Evolutionary conservation across 2,888 invertebrate species (phyloP).

Genomic region (Zelleria hepariella): DNA sequence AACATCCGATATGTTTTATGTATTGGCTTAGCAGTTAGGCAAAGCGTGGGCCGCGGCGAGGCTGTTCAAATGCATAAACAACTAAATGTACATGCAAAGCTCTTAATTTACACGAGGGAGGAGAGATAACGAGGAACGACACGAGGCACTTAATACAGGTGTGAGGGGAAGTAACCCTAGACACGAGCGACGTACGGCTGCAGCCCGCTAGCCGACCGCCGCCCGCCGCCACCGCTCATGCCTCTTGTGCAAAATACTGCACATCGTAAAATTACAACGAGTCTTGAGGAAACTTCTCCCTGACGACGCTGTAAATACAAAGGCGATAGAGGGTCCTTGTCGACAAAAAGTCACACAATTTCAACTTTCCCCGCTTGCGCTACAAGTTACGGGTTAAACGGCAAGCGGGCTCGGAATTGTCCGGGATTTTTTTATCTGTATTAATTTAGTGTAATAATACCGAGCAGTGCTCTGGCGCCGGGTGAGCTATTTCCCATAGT

Average conservation of each 20-base stretch:
- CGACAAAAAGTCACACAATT: neutral
- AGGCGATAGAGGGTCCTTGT: neutral
- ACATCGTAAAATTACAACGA: conserved; percentile 63
- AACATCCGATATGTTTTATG: neutral
- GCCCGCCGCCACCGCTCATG: neutral
- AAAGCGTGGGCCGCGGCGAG: neutral
- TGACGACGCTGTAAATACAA: no score
- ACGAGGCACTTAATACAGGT: conserved; percentile 38
- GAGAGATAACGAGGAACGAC: conserved; percentile 43
- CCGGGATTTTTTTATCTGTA: conserved; percentile 9
- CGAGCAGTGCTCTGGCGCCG: conserved; percentile 44
- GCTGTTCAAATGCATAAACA: conserved; percentile 6
- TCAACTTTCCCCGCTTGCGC: neutral
- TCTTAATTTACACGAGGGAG: conserved; percentile 39
- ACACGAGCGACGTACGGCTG: conserved; percentile 25
- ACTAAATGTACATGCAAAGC: conserved; percentile 27
- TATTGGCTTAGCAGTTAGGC: neutral
- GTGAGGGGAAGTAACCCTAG: conserved; percentile 25
- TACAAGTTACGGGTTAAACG: neutral
- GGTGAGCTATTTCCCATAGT: conserved; percentile 62
- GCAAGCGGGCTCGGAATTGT: neutral
- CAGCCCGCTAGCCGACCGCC: conserved; percentile 12
- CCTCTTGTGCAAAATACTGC: conserved; percentile 49
- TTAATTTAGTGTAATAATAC: conserved; percentile 43
- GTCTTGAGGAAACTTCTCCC: conserved; percentile 38